Evolutionary conservation across 2,113 vertebrate genomes (phyloP).

Genomic region (Heliornis fulica): DNA sequence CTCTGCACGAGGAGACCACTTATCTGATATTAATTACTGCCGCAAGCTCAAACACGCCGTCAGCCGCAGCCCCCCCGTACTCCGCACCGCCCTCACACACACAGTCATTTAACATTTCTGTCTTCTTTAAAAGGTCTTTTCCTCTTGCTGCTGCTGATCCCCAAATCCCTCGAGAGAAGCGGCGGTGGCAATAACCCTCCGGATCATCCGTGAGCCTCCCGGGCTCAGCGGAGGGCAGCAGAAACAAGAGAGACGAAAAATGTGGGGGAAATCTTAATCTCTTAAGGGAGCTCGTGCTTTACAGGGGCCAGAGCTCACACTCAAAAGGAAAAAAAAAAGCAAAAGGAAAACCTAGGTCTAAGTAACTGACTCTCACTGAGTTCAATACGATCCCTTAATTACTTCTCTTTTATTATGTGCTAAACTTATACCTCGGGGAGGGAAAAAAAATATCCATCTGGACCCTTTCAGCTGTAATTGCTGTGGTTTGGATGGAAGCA

Average conservation of each 20-base stretch:
- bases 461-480: constrained; percentile 62
- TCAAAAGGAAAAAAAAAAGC: not conserved
- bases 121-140: not conserved
- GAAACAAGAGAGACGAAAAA: not conserved
- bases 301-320: not conserved
- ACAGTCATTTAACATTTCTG: not conserved
- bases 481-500: constrained; percentile 39
- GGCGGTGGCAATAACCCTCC: accelerated
- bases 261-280: not conserved
- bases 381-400: constrained; percentile 64
- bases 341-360: not conserved
- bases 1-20: not conserved
- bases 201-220: not conserved
- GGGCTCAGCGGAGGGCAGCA: not conserved
- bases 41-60: accelerated
- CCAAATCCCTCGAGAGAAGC: not conserved
- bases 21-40: not conserved
- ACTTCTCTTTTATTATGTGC: not conserved
- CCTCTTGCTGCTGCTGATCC: not conserved
- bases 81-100: not conserved
- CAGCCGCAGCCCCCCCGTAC: not conserved
- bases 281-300: not conserved
- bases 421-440: not conserved
- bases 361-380: constrained; percentile 1
- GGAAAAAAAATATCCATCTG: not conserved